Evolutionary conservation across 2,113 vertebrate genomes (phyloP).

Genomic region (Seriola rivoliana): DNA sequence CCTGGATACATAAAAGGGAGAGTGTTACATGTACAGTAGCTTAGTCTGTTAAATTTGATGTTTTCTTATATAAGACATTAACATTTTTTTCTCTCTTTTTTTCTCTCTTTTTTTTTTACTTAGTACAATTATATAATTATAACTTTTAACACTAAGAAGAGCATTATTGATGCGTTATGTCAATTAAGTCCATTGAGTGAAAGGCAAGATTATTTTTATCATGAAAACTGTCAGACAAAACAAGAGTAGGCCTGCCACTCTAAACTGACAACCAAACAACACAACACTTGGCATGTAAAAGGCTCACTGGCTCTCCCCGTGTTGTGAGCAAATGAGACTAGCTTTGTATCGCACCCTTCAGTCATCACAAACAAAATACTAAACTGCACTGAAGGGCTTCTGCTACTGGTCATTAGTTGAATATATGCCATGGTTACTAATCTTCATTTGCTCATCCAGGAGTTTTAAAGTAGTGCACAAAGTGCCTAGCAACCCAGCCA

Average conservation of each 20-base stretch:
- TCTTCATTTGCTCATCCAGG: constrained; percentile 37
- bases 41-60: neutral
- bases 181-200: constrained; percentile 7
- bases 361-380: constrained; percentile 29
- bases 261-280: constrained; percentile 22
- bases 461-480: constrained; percentile 37
- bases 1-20: neutral
- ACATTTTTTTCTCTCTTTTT: neutral
- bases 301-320: neutral
- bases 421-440: constrained; percentile 28
- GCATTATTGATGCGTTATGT: neutral
- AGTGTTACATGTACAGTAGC: neutral
- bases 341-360: constrained; percentile 16
- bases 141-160: neutral
- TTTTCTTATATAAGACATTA: neutral
- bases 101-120: too few species aligned
- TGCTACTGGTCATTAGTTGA: constrained; percentile 3
- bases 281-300: neutral
- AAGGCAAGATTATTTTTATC: constrained; percentile 15
- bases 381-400: constrained; percentile 23
- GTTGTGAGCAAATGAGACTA: constrained; percentile 5
- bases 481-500: constrained; percentile 55
- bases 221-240: constrained; percentile 22
- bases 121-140: too few species aligned
- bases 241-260: neutral